phyloP scores from a whole-genome alignment of 2,888 invertebrate genomes.

The Gymnocheta viridis region DNA sequence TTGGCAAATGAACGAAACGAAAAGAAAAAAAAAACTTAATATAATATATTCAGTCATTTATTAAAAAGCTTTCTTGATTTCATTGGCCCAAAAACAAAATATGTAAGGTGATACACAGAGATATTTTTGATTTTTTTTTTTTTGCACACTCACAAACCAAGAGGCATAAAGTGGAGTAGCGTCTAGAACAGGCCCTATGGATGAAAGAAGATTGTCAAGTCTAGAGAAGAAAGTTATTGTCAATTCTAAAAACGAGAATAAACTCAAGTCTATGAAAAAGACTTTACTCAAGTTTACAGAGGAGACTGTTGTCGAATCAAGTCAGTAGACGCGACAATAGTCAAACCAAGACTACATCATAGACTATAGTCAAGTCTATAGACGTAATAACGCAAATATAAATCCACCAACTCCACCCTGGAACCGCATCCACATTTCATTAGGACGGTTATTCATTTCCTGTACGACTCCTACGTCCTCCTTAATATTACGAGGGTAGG shows the following conservation, averaged over 20 bases:
- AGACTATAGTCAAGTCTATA: neutral
- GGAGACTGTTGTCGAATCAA: neutral
- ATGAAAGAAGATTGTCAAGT: no score
- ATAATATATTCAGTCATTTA: conserved; percentile 26
- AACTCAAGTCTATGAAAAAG: no score
- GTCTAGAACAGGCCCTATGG: no score
- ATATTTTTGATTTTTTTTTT: neutral
- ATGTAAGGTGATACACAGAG: neutral
- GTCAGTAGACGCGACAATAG: neutral
- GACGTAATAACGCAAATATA: no score
- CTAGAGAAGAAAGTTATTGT: no score
- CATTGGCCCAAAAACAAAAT: neutral
- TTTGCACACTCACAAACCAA: neutral
- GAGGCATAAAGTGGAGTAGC: neutral
- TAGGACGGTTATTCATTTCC: no score
- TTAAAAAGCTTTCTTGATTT: conserved; percentile 33
- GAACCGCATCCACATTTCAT: no score
- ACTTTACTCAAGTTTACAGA: neutral
- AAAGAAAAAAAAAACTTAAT: neutral
- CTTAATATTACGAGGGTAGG: no score
- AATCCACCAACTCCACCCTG: no score
- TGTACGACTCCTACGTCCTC: no score
- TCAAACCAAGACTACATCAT: no score
- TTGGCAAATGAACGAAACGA: conserved; percentile 11
- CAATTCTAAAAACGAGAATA: no score